phyloP scores from a whole-genome alignment of 2,888 invertebrate genomes.

The Brachyptera risi region DNA sequence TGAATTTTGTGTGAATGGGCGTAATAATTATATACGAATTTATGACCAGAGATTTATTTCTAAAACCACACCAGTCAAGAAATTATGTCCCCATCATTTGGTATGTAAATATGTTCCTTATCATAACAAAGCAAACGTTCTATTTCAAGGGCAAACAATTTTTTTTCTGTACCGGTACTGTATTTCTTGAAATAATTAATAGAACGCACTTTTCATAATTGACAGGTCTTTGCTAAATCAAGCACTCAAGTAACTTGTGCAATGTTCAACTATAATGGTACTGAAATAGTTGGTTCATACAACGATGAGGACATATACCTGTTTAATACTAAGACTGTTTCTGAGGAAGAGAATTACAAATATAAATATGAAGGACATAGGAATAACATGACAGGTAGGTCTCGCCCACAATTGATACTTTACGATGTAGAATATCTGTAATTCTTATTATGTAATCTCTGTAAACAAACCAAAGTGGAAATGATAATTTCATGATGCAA shows the following conservation, averaged over 20 bases:
- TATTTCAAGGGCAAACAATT: not conserved
- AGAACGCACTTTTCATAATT: slow-evolving; percentile 30
- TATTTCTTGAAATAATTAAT: not conserved
- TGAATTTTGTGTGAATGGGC: slow-evolving; percentile 80
- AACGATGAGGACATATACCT: slow-evolving; percentile 91
- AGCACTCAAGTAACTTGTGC: slow-evolving; percentile 78
- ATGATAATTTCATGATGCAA: too few species aligned
- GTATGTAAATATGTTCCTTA: slow-evolving; percentile 43
- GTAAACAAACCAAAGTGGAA: too few species aligned
- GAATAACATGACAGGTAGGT: slow-evolving; percentile 60
- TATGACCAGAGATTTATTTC: slow-evolving; percentile 55
- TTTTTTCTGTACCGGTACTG: not conserved
- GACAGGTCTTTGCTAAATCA: slow-evolving; percentile 42
- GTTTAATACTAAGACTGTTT: slow-evolving; percentile 64
- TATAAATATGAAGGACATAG: slow-evolving; percentile 51
- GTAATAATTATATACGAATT: slow-evolving; percentile 71
- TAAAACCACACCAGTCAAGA: slow-evolving; percentile 47
- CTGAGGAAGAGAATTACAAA: slow-evolving; percentile 53
- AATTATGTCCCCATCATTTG: slow-evolving; percentile 60
- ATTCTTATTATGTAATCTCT: too few species aligned
- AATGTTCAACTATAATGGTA: slow-evolving; percentile 86
- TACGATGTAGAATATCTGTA: too few species aligned
- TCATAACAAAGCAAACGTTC: not conserved
- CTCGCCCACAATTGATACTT: too few species aligned
- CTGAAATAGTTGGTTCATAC: slow-evolving; percentile 88